Base-by-base conservation (phyloP, 2,888 invertebrate genomes). In the Drosophila acutilabella region DNA sequence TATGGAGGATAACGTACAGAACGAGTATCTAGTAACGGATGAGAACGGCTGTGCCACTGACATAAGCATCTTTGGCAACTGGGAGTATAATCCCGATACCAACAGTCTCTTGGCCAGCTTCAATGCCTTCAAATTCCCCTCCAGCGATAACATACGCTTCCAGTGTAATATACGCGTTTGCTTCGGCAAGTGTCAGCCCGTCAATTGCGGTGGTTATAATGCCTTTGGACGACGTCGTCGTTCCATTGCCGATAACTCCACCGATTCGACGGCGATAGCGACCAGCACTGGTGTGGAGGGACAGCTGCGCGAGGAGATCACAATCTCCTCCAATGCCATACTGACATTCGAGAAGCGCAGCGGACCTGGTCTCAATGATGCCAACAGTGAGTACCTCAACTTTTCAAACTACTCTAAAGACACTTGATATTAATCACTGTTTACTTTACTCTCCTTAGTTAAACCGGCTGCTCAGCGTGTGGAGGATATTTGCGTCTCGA, bases 121-220 rank as follows among this genome's bases (percentile, higher is more conserved):
- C 93, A 97, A 97, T 91, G 98, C 98, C 3, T 98, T 98, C 92
- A 98, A 98, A 91, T 98, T 98, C 95, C 98, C 98, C 0, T 97
- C 96, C 85, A 97, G 97, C 89, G 98, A 98, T 90, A 98, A 97
- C 90, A 97, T 98, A 86, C 93, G 97, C 92, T 98, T 98, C 96
- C 98, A 98, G 92, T 98, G 98, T 92, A 98, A 98, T 92, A 97
- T 98, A 87, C 94, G 98, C 69, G 98, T 98, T 10, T 98, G 98
- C 94, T 98, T 98, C 90, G 98, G 98, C 91, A 96, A 96, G 93
- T 98, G 98, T 92, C 98, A 98, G 94, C 98, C 98, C 85, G 98
- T 98, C 2, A 98, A 98, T 90, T 98, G 98, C 92, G 95, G 96
- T 79, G 98, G 97, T 73, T 95, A 96, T 89, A 97, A 98, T 92